phyloP scores from a whole-genome alignment of 2,797 vertebrate species.

The Eulemur rubriventer region DNA sequence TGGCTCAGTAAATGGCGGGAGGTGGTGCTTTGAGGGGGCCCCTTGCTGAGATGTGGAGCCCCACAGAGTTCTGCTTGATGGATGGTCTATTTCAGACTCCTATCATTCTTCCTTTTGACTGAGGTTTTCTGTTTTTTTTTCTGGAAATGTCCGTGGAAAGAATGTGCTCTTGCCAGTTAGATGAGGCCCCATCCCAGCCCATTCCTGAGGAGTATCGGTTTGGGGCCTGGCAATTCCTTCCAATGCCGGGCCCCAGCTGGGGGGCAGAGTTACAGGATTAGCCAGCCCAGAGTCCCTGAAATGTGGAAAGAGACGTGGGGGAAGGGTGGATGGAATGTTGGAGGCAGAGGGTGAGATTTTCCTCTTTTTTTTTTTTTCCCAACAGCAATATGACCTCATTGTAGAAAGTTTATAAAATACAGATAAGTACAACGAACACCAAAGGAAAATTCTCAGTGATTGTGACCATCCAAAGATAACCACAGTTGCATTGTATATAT shows the following conservation, averaged over 20 bases:
- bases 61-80: constrained; percentile 44
- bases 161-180: constrained; percentile 32
- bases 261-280: not conserved
- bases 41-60: constrained; percentile 58
- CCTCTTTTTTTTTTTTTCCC: not conserved
- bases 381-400: not conserved
- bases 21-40: not conserved
- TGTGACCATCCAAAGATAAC: not conserved
- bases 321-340: not conserved
- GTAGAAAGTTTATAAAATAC: not conserved
- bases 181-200: not conserved
- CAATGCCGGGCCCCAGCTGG: not conserved
- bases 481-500: not conserved
- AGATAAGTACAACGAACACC: not conserved
- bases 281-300: not conserved
- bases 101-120: not conserved
- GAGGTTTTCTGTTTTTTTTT: constrained; percentile 16
- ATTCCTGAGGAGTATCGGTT: not conserved
- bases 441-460: not conserved
- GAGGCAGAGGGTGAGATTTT: not conserved
- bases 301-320: not conserved
- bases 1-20: not conserved
- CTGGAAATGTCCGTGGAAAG: constrained; percentile 23
- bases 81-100: constrained; percentile 25
- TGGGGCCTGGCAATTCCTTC: constrained; percentile 30